Conservation (phyloP, 2,888 invertebrate species). For the Eupithecia pulchellata region DNA sequence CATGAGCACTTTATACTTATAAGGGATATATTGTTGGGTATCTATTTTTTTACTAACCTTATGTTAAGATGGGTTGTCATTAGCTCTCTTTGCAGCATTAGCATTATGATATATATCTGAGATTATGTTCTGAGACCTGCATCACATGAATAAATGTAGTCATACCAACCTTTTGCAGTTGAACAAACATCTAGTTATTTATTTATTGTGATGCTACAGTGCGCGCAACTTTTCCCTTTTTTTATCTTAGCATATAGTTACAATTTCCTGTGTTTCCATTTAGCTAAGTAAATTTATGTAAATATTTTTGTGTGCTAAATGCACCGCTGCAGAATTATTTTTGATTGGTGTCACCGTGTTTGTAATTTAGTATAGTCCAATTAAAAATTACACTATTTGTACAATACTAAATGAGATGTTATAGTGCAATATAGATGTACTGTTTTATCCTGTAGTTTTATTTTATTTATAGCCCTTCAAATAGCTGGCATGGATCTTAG, state of each 20-base stretch:
- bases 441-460: conserved; percentile 69
- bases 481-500: not conserved
- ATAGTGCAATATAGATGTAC: conserved; percentile 85
- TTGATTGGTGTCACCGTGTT: conserved; percentile 62
- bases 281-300: conserved; percentile 38
- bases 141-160: not conserved
- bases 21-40: too few species aligned
- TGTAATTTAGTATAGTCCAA: conserved; percentile 57
- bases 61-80: not conserved
- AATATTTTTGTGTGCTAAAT: conserved; percentile 46
- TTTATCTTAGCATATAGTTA: conserved; percentile 2
- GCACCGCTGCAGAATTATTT: conserved; percentile 61
- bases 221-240: conserved; percentile 23
- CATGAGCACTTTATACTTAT: not conserved
- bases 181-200: not conserved
- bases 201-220: not conserved
- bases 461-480: conserved; percentile 38
- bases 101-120: too few species aligned
- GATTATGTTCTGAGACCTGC: not conserved
- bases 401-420: conserved; percentile 83
- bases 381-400: conserved; percentile 70
- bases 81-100: not conserved
- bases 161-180: not conserved
- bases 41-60: not conserved
- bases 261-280: conserved; percentile 12